phyloP scores from a whole-genome alignment of 2,888 invertebrate species.

The Eupelmus urozonus region DNA sequence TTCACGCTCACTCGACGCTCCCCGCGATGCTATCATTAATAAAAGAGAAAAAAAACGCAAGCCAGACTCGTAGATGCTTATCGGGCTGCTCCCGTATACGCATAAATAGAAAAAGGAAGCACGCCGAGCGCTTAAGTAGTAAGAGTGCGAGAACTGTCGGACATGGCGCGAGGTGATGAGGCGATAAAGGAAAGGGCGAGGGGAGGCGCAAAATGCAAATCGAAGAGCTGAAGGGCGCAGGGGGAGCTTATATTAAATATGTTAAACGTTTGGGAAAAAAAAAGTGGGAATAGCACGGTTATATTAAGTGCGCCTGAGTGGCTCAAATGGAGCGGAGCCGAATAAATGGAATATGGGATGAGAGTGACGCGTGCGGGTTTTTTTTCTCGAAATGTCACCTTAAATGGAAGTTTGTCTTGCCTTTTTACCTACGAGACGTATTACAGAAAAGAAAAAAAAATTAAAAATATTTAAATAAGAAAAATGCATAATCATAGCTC shows the following conservation, averaged over 20 bases:
- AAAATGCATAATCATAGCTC: too few species aligned
- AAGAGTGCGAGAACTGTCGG: conserved; percentile 6
- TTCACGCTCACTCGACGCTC: too few species aligned
- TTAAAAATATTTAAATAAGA: too few species aligned
- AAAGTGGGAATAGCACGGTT: neutral
- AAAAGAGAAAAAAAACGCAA: neutral
- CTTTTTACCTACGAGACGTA: too few species aligned
- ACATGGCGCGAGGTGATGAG: neutral
- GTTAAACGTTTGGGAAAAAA: neutral
- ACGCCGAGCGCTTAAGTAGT: conserved; percentile 3
- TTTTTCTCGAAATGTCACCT: too few species aligned
- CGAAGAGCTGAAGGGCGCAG: neutral
- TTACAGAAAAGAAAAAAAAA: too few species aligned
- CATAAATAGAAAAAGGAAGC: neutral
- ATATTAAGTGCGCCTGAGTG: too few species aligned
- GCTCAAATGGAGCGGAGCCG: too few species aligned
- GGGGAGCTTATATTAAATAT: too few species aligned
- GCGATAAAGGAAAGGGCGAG: conserved; percentile 10
- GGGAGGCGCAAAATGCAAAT: conserved; percentile 19
- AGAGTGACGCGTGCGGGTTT: too few species aligned
- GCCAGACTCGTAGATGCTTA: neutral
- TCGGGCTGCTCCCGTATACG: neutral
- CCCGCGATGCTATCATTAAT: neutral
- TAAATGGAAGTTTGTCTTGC: too few species aligned
- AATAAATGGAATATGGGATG: too few species aligned